Evolutionary conservation across 2,888 invertebrate genomes (phyloP), one percentile per base, ranked within the genome.

Genomic region (Drosophila seclusa): DNA sequence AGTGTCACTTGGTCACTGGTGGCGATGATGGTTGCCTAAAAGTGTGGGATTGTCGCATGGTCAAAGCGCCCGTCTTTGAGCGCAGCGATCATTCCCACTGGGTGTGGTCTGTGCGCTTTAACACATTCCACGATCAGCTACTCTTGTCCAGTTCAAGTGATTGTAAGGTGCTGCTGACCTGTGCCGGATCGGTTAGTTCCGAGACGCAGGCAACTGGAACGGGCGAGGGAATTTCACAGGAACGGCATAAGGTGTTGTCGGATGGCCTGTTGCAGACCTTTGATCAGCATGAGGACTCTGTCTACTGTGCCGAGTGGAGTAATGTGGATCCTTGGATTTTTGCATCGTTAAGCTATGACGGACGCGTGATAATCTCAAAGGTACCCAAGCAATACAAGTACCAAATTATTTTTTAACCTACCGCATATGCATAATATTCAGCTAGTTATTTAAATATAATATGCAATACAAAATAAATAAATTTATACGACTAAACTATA

Each of bases 311-410:
- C 0, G 99, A 99, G 93, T 99, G 99, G 99, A 98, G 98, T 73
- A 96, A 97, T 29, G 97, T 98, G 31, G 99, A 99, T 94, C 99
- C 99, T 18, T 99, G 99, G 99, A 96, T 98, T 68, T 99, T 99
- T 94, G 99, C 99, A n/a, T 99, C 99, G 0, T 78, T 92, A 2
- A 99, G 99, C 92, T 99, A 99, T 92, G 99, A 99, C 93, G 99
- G 99, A 0, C 94, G 99, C 57, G 95, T 99, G 24, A 96, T 99
- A 55, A 96, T 99, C 42, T 98, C 98, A 48, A 95, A 97, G 89
- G 98, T 99, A 29, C 98, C 99, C n/a, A 95, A 97, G 73, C 96
- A 97, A 88, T 96, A 98, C 91, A 99, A 99, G 94, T 99, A 98
- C 92, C 97, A 97, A 94, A 97, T 99, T 90, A 94, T 98, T 83